These are phyloP conservation scores for Rapana venosa DNA, from an alignment of 2,888 invertebrate genomes.

Conservation along the genomic window DNA sequence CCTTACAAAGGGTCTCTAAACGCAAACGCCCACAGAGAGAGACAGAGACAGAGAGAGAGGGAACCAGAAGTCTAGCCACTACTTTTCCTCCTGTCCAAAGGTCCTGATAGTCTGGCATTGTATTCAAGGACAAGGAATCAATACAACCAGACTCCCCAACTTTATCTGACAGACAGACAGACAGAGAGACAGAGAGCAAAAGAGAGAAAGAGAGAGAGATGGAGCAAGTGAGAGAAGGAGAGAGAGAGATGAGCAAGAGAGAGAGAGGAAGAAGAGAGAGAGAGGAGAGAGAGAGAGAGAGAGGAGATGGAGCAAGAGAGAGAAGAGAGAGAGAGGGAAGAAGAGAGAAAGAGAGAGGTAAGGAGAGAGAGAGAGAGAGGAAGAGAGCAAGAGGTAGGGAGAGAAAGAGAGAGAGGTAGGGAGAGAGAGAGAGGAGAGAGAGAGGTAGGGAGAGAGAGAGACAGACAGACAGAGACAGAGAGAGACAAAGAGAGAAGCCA, in stretches of 20 bases:
- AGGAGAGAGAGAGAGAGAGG: background rate
- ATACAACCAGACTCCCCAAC: no score
- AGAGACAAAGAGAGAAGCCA: background rate
- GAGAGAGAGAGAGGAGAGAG: background rate
- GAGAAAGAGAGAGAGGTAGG: background rate
- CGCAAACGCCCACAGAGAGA: no score
- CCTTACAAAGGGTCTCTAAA: no score
- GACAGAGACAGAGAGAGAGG: no score
- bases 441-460: background rate
- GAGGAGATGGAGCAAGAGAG: no score
- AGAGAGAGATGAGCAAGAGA: background rate
- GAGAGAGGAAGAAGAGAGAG: background rate
- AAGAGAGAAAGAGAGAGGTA: background rate
- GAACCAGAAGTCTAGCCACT: no score
- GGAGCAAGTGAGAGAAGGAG: background rate
- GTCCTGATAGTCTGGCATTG: no score
- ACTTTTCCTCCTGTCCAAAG: no score
- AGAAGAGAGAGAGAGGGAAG: no score
- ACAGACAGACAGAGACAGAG: background rate
- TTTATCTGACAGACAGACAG: background rate
- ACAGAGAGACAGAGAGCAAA: background rate
- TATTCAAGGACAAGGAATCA: no score
- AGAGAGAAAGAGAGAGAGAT: background rate
- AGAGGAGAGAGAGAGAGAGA: background rate
- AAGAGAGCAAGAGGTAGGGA: background rate